Percentiles rank a stretch among this genome's conserved stretches.
phyloP scores from a whole-genome alignment of 2,797 vertebrate species.

The Loriculus beryllinus region DNA sequence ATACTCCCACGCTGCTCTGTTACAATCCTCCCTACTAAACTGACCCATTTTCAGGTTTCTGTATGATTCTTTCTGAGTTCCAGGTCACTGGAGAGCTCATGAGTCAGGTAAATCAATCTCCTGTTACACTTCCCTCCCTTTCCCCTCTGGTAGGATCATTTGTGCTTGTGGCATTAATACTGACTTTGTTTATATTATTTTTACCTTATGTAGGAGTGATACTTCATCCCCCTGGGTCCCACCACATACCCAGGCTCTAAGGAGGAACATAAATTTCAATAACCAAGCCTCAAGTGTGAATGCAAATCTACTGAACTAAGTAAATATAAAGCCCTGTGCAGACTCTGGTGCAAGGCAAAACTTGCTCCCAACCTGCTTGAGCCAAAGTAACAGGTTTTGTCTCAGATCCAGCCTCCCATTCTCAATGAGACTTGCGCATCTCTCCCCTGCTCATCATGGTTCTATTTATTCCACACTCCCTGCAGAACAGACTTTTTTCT shows the following conservation, averaged over 20 bases:
- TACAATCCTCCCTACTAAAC: neutral
- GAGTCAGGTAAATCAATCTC: neutral
- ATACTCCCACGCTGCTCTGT: neutral
- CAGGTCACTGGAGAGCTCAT: neutral
- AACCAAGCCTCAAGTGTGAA: neutral
- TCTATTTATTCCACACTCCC: neutral
- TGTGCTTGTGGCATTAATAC: neutral
- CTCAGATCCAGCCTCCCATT: neutral
- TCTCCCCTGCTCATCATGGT: neutral
- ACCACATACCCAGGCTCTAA: neutral
- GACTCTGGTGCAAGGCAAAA: neutral
- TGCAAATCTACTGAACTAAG: neutral
- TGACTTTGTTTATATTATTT: neutral
- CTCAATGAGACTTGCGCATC: neutral
- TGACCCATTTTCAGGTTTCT: slow-evolving; percentile 6
- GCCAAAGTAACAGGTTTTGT: neutral
- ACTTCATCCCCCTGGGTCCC: neutral
- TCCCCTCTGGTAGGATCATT: neutral
- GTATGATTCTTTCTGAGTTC: neutral
- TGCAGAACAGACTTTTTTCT: neutral
- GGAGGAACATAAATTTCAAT: neutral
- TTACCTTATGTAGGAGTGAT: neutral
- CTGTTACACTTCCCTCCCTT: neutral
- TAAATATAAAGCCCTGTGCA: neutral
- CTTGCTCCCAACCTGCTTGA: neutral